Evolutionary conservation across 2,888 invertebrate genomes (phyloP).

Genomic region (Beris morrisii): DNA sequence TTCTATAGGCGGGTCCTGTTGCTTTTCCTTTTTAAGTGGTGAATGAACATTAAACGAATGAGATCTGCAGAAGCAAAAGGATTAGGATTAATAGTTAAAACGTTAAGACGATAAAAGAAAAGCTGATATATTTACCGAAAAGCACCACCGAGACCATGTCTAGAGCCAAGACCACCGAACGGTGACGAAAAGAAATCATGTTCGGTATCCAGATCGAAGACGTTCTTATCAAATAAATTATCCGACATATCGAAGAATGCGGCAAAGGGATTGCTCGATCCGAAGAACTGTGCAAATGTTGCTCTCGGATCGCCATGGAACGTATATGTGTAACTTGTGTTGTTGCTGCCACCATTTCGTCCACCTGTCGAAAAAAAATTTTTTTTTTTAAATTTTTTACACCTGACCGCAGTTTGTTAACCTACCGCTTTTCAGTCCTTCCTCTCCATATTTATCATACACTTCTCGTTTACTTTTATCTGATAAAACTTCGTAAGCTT

Average conservation of each 20-base stretch:
- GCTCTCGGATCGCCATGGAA: conserved; percentile 96
- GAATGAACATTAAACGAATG: conserved; percentile 87
- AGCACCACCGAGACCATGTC: conserved; percentile 73
- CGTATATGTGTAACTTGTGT: conserved; percentile 75
- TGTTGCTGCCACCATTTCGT: conserved; percentile 63
- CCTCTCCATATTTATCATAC: conserved; percentile 92
- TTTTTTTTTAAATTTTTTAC: background rate
- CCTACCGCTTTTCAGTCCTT: conserved; percentile 80
- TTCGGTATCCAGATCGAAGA: conserved; percentile 73
- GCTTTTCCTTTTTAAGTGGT: conserved; percentile 74
- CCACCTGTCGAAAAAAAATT: conserved; percentile 58
- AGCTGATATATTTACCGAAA: conserved; percentile 50
- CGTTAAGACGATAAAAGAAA: conserved; percentile 13
- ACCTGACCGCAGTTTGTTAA: background rate
- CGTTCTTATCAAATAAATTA: conserved; percentile 63
- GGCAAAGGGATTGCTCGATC: conserved; percentile 91
- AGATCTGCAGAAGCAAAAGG: conserved; percentile 63
- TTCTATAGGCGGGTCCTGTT: conserved; percentile 88
- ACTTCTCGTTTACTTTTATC: conserved; percentile 94
- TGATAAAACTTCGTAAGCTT: conserved; percentile 96
- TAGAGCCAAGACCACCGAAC: conserved; percentile 69
- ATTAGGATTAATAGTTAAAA: conserved; percentile 11
- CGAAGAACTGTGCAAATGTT: conserved; percentile 98
- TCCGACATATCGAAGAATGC: conserved; percentile 80
- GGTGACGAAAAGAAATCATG: conserved; percentile 81